Evolutionary conservation across 2,797 vertebrate species (phyloP), one percentile per base, ranked within the genome.

Genomic region (Microctenopoma lineatum): DNA sequence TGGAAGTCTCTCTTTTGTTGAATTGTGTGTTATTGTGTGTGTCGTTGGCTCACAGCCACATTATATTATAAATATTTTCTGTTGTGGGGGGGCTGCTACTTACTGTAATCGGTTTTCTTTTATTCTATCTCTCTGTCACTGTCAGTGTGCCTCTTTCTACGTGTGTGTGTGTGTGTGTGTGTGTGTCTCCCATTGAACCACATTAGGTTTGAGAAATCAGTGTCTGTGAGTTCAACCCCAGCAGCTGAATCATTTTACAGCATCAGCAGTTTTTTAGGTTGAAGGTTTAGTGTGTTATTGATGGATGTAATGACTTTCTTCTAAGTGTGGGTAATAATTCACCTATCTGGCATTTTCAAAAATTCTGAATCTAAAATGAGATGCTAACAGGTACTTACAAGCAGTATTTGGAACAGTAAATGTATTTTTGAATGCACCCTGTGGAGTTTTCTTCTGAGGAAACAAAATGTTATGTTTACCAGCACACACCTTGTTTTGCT

Each of bases 231-330:
- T 41, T 36, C 5, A 21, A 60, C 54, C 73, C 69, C 50, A 14
- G 52, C 27, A 72, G 75, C 67, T 16, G 57, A 64, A 66, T 58
- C 45, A 45, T 77, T 90, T 73, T 48, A 7, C 56, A 14, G 75
- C 66, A 69, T 86, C 85, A 89, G 85, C 90, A 87, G 44, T 58
- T 86, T 88, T 79, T 61, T 9, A 14, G 59, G 81, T 61, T 74
- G 61, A 82, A 59, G 59, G 77, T 81, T 81, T 66, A 69, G 70
- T 12, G 27, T 74, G 84, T 79, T 72, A 66, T 83, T 84, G 70
- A 52, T 50, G 53, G 57, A 62, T 70, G 72, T 85, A 87, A 90
- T 87, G 77, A 89, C 80, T 32, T 47, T 75, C 65, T 46, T 64
- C 60, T 69, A 81, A 86, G 77, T 59, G 71, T 39, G 50, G 78